Conservation (phyloP, 2,113 vertebrate species). For the Gobio gobio region DNA sequence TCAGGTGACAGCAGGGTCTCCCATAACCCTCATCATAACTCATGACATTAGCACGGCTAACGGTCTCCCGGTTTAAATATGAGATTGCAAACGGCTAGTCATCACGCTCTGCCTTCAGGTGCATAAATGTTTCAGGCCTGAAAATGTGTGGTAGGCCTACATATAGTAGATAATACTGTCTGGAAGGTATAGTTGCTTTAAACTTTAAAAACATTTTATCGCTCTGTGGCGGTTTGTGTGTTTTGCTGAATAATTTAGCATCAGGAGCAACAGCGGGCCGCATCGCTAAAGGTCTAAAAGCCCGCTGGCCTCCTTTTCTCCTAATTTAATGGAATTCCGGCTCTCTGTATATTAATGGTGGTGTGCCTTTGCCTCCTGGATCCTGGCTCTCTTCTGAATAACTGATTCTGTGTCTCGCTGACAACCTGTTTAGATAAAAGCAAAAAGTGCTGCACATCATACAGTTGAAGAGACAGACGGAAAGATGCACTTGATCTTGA, state of each 20-base stretch:
- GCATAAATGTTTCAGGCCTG: too few relatives aligned
- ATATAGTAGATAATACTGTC: not conserved
- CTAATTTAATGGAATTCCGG: not conserved
- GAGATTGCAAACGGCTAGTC: not conserved
- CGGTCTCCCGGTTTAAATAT: not conserved
- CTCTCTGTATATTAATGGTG: not conserved
- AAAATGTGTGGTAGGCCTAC: not conserved
- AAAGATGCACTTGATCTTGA: slow-evolving; percentile 20
- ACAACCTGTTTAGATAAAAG: slow-evolving; percentile 39
- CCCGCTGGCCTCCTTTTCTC: slow-evolving; percentile 9
- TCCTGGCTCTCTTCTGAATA: slow-evolving; percentile 25
- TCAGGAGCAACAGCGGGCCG: too few relatives aligned
- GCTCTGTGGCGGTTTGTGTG: not conserved
- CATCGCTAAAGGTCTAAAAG: not conserved
- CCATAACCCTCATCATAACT: not conserved
- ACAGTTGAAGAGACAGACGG: slow-evolving; percentile 21
- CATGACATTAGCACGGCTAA: not conserved
- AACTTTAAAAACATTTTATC: slow-evolving; percentile 1
- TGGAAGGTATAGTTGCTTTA: not conserved
- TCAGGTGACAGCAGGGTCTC: not conserved
- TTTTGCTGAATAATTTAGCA: slow-evolving; percentile 34
- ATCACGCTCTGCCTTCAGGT: not conserved
- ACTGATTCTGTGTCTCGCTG: slow-evolving; percentile 22
- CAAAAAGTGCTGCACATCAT: slow-evolving; percentile 27
- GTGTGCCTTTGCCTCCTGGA: not conserved